Conservation (phyloP, 2,113 vertebrate species). For the Tragelaphus buxtoni region DNA sequence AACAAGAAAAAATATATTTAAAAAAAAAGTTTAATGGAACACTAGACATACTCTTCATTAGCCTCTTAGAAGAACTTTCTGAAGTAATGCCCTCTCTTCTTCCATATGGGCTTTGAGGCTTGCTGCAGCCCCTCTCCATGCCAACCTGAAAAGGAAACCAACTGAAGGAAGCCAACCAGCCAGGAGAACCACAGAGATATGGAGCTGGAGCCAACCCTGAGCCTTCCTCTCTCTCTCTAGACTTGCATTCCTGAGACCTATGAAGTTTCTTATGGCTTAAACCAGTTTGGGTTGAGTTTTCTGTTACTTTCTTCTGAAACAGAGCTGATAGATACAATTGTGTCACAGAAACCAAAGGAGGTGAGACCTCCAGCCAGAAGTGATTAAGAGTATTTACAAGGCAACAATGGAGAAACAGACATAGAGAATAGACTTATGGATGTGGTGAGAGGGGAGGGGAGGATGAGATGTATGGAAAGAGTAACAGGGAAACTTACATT, state of each 20-base stretch:
- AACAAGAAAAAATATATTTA: neutral
- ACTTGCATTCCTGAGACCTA: neutral
- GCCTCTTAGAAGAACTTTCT: neutral
- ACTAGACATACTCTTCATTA: neutral
- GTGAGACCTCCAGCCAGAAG: neutral
- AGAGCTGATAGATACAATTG: neutral
- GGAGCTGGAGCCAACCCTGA: neutral
- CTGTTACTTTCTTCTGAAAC: neutral
- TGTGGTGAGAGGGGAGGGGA: neutral
- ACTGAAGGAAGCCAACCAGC: neutral
- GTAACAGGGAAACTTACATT: neutral
- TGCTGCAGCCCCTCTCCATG: neutral
- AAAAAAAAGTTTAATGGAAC: neutral
- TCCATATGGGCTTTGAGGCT: neutral
- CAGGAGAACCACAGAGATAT: neutral
- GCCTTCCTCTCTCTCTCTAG: neutral
- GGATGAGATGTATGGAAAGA: neutral
- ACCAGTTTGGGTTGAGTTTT: neutral
- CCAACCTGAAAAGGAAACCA: neutral
- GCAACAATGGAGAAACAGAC: neutral
- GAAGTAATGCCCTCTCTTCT: neutral
- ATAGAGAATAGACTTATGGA: neutral
- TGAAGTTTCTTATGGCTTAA: neutral
- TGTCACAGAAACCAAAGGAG: neutral
- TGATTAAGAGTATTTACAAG: neutral